Evolutionary conservation across 2,113 vertebrate genomes (phyloP).

Genomic region (Epinephelus moara): DNA sequence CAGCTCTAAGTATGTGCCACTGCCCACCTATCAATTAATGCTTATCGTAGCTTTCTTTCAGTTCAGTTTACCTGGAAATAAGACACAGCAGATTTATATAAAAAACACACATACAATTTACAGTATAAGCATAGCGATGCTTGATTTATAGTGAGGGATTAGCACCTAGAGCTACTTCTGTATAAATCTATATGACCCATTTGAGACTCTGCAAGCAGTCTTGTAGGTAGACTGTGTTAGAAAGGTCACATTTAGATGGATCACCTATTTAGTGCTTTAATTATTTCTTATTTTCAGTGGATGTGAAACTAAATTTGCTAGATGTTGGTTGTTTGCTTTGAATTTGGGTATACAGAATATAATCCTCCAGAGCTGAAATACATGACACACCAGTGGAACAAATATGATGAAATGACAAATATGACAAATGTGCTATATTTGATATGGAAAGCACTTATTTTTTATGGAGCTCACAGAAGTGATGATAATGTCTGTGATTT

Average conservation of each 20-base stretch:
- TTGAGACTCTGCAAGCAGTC: background rate
- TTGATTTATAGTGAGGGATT: background rate
- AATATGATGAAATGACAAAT: background rate
- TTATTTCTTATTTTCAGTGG: background rate
- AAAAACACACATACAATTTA: background rate
- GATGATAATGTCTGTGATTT: background rate
- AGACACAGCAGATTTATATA: constrained; percentile 41
- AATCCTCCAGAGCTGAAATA: background rate
- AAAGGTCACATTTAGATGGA: background rate
- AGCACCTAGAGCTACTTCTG: background rate
- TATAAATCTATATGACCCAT: background rate
- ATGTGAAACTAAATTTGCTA: background rate
- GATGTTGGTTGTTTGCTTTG: background rate
- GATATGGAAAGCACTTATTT: background rate
- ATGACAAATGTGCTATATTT: background rate
- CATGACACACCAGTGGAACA: background rate
- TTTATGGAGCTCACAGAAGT: background rate
- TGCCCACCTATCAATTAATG: constrained; percentile 52
- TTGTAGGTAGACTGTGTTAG: background rate
- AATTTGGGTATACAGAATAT: background rate
- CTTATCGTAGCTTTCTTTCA: constrained; percentile 15
- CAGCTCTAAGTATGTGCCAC: constrained; percentile 4
- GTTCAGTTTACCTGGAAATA: constrained; percentile 23
- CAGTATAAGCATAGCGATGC: background rate
- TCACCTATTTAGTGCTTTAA: background rate